A percentile compares a stretch with the other conserved stretches of the same genome.
Conservation (phyloP, 2,888 invertebrate species). For the Lomographa bimaculata region DNA sequence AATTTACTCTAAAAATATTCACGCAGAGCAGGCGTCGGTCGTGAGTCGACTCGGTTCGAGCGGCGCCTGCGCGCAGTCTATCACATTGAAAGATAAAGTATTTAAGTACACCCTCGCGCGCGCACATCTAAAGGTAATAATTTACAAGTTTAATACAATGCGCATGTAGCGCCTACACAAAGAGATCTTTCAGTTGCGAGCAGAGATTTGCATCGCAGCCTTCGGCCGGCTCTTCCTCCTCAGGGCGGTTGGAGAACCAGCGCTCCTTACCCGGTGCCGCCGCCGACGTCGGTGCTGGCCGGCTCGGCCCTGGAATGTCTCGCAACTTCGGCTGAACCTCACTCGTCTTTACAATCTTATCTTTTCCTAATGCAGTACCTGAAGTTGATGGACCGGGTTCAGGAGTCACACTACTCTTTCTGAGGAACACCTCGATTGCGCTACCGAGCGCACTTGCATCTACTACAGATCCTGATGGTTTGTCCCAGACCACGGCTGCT, state of each 20-base stretch:
- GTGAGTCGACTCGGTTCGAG: constrained; percentile 69
- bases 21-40: constrained; percentile 69
- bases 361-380: constrained; percentile 48
- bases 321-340: constrained; percentile 65
- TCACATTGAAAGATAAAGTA: constrained; percentile 82
- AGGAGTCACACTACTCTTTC: constrained; percentile 77
- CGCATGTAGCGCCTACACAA: constrained; percentile 85
- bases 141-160: constrained; percentile 63
- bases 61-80: constrained; percentile 74
- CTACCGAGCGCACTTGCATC: constrained; percentile 92
- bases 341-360: constrained; percentile 46
- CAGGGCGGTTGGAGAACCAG: constrained; percentile 86
- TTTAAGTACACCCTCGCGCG: constrained; percentile 52
- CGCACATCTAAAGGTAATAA: constrained; percentile 67
- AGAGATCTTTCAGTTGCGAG: constrained; percentile 92
- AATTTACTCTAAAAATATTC: constrained; percentile 81
- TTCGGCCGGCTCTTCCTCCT: constrained; percentile 88
- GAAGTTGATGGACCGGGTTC: constrained; percentile 68
- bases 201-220: constrained; percentile 92
- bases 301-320: constrained; percentile 60
- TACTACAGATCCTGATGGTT: constrained; percentile 89
- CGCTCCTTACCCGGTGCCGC: constrained; percentile 60
- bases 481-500: constrained; percentile 89
- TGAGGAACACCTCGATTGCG: constrained; percentile 92
- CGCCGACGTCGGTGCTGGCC: constrained; percentile 30